These are phyloP conservation scores for Eupsittula cactorum DNA, from an alignment of 2,113 vertebrate species.

Conservation along the genomic window DNA sequence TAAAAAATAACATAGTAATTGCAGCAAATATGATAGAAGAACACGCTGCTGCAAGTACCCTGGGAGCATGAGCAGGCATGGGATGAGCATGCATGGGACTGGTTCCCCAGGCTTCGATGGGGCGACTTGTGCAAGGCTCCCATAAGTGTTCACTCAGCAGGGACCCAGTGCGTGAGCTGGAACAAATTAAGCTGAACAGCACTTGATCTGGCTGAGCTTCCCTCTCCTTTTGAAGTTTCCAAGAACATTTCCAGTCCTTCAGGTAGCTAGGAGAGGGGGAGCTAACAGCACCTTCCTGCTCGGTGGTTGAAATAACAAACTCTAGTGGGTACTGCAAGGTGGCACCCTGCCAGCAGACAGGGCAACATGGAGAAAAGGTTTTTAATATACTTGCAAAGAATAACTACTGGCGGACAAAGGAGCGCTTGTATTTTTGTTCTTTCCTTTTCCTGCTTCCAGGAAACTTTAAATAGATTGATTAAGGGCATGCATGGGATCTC, in stretches of 20 bases:
- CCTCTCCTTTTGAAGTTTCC: not conserved
- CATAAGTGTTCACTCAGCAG: fast-evolving
- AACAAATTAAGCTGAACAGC: slow-evolving; percentile 27
- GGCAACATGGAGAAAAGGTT: slow-evolving; percentile 54
- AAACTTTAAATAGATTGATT: slow-evolving; percentile 75
- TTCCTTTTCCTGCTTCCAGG: slow-evolving; percentile 75
- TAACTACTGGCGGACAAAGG: slow-evolving; percentile 74
- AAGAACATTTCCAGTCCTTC: not conserved
- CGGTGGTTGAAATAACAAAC: slow-evolving; percentile 29
- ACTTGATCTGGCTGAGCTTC: not conserved
- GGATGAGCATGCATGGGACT: fast-evolving
- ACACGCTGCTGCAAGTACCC: not conserved
- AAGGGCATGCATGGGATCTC: slow-evolving; percentile 71
- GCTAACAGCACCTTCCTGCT: not conserved
- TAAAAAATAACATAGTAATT: not conserved
- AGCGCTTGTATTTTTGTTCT: slow-evolving; percentile 76
- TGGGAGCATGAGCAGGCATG: not conserved
- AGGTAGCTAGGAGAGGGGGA: not conserved
- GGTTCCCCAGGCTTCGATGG: not conserved
- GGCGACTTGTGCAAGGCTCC: fast-evolving
- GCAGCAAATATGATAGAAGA: not conserved
- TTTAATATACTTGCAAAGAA: slow-evolving; percentile 71
- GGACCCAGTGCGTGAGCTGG: not conserved
- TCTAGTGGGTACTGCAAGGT: slow-evolving; percentile 65
- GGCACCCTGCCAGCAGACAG: slow-evolving; percentile 61